Evolutionary conservation across 2,797 vertebrate species (phyloP).

Genomic region (Arnoldichthys spilopterus): DNA sequence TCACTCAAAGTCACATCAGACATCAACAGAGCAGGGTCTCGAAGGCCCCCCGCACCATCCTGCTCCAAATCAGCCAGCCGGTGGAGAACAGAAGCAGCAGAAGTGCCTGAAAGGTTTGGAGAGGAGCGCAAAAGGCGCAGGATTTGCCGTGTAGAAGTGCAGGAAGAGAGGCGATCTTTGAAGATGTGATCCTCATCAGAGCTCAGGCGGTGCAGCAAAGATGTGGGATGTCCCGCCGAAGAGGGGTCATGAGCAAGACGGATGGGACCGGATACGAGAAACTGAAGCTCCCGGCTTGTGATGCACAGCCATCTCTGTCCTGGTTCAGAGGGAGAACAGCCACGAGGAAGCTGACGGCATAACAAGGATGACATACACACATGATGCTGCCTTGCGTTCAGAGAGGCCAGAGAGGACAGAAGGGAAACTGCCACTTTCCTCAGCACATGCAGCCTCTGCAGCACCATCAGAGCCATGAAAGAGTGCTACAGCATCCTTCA

Average conservation of each 20-base stretch:
- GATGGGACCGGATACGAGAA: constrained; percentile 63
- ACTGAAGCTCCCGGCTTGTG: constrained; percentile 64
- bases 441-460: constrained; percentile 60
- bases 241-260: constrained; percentile 68
- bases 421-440: constrained; percentile 39
- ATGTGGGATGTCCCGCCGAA: constrained; percentile 59
- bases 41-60: constrained; percentile 58
- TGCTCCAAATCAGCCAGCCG: constrained; percentile 84
- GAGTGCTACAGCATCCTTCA: constrained; percentile 40
- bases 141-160: constrained; percentile 77
- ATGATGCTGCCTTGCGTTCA: constrained; percentile 19
- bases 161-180: constrained; percentile 66
- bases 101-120: constrained; percentile 73
- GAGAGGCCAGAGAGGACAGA: constrained; percentile 28
- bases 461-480: constrained; percentile 72
- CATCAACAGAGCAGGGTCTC: constrained; percentile 73
- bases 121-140: constrained; percentile 75
- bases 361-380: constrained; percentile 57
- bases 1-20: constrained; percentile 75
- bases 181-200: constrained; percentile 70
- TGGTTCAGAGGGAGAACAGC: constrained; percentile 49
- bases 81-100: constrained; percentile 81
- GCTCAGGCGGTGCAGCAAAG: constrained; percentile 62
- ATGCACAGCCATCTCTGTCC: constrained; percentile 64
- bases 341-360: constrained; percentile 46